Evolutionary conservation across 64 coral and sea anemone genomes (phyloP), one percentile per base, ranked within the genome.

Genomic region (Pachyseris speciosa): DNA sequence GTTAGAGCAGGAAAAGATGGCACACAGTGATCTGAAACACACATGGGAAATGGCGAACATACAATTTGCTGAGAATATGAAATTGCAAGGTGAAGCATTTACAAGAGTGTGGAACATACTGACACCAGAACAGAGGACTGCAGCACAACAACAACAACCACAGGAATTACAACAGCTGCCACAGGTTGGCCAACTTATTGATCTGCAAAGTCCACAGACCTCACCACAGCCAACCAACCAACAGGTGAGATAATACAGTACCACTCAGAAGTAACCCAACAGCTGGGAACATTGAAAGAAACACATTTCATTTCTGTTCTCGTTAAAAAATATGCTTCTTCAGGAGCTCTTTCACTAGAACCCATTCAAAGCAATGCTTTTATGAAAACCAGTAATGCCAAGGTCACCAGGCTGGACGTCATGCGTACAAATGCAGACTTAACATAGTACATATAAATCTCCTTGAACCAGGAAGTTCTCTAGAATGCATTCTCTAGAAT

Each of bases 41-140:
- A 99, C 97, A 20, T 99, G 97, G 97, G 78, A 95, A 72, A 99
- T 95, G 97, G 97, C 97, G 49, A 99, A 99, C 61, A 71, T 95
- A 28, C 97, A 95, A 48, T 99, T 99, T 57, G 53, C 95, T 9
- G 93, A 95, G 31, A 92, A 86, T 41, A 86, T 93, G 30, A 78
- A 58, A 64, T 36, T 93, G 9, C 97, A 95, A 42, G 68, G 80
- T 27, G 51, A 67, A 67, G 89, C 95, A 45, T 79, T 90, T 28
- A 69, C 41, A 3, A 76, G 64, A 78, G 78, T 99, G 33, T 90
- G 89, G 72, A 99, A 86, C 33, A 47, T 99, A 22, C 70, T 99
- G 53, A 95, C 94, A 44, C 50, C 69, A 31, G 97, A 95, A 64
- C 97, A 99, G 64, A 85, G 84, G 67, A 77, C 65, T 41, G 71